Evolutionary conservation across 1,140 invertebrate species (phyloP).

Genomic region (Calephelis virginiensis): DNA sequence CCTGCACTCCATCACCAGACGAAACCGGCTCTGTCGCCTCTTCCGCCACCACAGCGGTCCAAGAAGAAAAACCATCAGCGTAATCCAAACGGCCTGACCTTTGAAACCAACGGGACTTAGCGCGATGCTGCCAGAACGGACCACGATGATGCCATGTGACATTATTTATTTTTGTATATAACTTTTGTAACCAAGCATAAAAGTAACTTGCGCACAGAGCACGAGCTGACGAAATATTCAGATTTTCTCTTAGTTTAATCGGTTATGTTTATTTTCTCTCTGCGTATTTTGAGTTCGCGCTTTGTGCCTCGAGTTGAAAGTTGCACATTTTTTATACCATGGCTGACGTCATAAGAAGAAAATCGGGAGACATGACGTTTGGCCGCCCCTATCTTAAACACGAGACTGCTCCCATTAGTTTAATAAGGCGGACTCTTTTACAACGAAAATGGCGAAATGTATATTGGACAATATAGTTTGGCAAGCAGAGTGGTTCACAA

Average conservation of each 20-base stretch:
- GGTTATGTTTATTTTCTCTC: constrained; percentile 21
- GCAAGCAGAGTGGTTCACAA: constrained; percentile 63
- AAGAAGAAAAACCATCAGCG: constrained; percentile 79
- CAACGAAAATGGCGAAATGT: constrained; percentile 60
- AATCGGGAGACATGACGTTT: constrained; percentile 53
- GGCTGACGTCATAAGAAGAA: constrained; percentile 59
- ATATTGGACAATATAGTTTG: constrained; percentile 64
- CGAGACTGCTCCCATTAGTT: constrained; percentile 69
- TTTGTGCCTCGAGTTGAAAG: constrained; percentile 63
- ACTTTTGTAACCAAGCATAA: constrained; percentile 27
- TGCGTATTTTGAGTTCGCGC: constrained; percentile 64
- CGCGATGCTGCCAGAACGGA: constrained; percentile 29
- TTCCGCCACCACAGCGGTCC: constrained; percentile 77
- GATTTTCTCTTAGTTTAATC: constrained; percentile 29
- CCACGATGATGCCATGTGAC: constrained; percentile 62
- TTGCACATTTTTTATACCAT: constrained; percentile 72
- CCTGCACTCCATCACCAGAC: constrained; percentile 75
- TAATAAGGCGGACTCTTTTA: constrained; percentile 47
- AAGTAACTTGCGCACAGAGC: constrained; percentile 59
- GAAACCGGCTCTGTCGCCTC: constrained; percentile 80
- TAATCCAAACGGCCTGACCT: constrained; percentile 48
- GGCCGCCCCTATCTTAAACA: constrained; percentile 49
- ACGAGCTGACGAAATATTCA: constrained; percentile 62
- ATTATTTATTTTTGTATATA: constrained; percentile 71
- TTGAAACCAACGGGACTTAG: constrained; percentile 14